These are phyloP conservation scores for Rissa tridactyla DNA, from an alignment of 2,113 vertebrate species.

Conservation along the genomic window DNA sequence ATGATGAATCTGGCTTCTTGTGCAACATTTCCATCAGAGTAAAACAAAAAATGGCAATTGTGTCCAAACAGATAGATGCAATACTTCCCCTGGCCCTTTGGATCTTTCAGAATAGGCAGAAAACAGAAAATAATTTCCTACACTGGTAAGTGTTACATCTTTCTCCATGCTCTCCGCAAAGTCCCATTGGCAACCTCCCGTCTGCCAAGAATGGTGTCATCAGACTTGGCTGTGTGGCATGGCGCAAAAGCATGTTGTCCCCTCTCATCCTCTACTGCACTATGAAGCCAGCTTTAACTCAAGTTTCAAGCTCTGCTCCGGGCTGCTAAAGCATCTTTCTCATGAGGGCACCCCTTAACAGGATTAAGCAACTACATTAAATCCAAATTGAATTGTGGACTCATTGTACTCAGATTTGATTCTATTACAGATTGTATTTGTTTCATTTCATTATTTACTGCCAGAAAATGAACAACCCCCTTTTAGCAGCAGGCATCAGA, in stretches of 20 bases:
- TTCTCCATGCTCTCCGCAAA: neutral
- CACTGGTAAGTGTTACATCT: neutral
- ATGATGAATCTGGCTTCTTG: neutral
- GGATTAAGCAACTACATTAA: slow-evolving; percentile 46
- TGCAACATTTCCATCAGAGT: neutral
- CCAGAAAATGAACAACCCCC: slow-evolving; percentile 6
- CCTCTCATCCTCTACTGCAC: neutral
- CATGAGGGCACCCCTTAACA: slow-evolving; percentile 29
- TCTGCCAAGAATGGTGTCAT: neutral
- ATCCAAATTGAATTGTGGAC: slow-evolving; percentile 49
- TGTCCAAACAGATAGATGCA: neutral
- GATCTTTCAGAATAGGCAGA: neutral
- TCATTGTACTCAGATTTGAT: slow-evolving; percentile 43
- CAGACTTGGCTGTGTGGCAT: neutral
- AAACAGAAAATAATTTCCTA: neutral
- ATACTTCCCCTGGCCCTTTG: neutral
- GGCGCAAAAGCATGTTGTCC: neutral
- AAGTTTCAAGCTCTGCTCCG: neutral
- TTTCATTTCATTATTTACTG: slow-evolving; percentile 48
- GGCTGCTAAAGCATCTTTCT: slow-evolving; percentile 32
- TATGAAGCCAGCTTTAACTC: neutral
- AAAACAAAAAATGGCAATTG: neutral
- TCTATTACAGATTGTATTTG: slow-evolving; percentile 51
- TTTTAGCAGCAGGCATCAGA: neutral
- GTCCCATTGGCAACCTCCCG: neutral